Evolutionary conservation across 2,888 invertebrate species (phyloP), one percentile per base, ranked within the genome.

Genomic region (Nineta flava): DNA sequence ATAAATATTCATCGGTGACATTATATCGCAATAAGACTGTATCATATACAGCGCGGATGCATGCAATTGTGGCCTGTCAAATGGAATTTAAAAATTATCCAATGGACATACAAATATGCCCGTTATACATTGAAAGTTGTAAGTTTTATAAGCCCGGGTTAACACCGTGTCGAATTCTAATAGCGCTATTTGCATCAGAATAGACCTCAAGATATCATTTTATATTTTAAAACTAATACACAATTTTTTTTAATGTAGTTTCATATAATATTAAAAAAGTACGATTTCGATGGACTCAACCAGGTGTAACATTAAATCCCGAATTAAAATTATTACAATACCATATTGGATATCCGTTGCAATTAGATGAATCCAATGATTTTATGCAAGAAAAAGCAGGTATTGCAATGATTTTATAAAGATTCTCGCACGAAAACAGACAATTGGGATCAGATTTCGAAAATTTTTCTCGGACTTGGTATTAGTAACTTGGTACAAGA

Each of bases 41-140:
- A 21, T 71, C 80, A 51, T 87, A 84, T 63, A 79, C 85, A 4
- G 85, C 85, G 1, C 71, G 87, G 54, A 84, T 88, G 83, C 85
- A 87, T 61, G 85, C 86, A 0, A 85, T 86, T 57, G 82, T 87
- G 49, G 87, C 86, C 52, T 88, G 87, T 63, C 85, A 86, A 68
- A 87, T 88, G 85, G 85, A 87, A 63, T 87, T 87, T 63, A 83
- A 84, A 62, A 76, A 85, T 48, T 88, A 87, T 61, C 87, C 87
- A 19, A 83, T 87, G 82, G 87, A 88, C 62, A 83, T 86, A 58
- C 87, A 87, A 72, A 78, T 82, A 34, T 87, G 87, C 60, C 85
- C 86, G 9, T 81, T 87, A 60, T 81, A 81, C 58, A 81, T 88
- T 54, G 87, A 87, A 66, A 88, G 87, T 63, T 88, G 87, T 87